These are phyloP conservation scores for Brachionus sp. DNA, from an alignment of 1,140 invertebrate genomes.

Conservation along the genomic window DNA sequence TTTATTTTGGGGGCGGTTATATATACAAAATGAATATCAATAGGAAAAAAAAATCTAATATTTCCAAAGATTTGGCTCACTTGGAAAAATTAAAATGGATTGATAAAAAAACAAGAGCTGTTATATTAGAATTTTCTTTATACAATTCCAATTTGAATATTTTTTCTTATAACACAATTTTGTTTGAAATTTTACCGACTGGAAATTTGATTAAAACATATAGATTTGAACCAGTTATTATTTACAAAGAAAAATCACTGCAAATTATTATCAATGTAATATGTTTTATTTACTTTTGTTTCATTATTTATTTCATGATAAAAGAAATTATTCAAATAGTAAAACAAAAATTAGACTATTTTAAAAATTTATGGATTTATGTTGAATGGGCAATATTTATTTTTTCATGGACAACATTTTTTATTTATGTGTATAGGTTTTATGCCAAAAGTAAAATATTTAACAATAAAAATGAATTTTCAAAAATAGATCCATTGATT, in stretches of 20 bases:
- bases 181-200: slow-evolving; percentile 62
- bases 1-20: slow-evolving; percentile 65
- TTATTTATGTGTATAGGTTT: not conserved
- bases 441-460: not conserved
- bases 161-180: slow-evolving; percentile 61
- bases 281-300: not conserved
- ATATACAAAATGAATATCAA: slow-evolving; percentile 55
- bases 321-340: slow-evolving; percentile 1
- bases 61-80: not conserved
- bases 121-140: not conserved
- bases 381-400: not conserved
- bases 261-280: not conserved
- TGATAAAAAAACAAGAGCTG: not conserved
- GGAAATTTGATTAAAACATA: slow-evolving; percentile 51
- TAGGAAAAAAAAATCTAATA: slow-evolving; percentile 49
- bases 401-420: slow-evolving; percentile 19
- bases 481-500: slow-evolving; percentile 61
- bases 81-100: not conserved
- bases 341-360: not conserved
- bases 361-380: slow-evolving; percentile 4
- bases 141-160: slow-evolving; percentile 54
- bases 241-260: not conserved
- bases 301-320: not conserved
- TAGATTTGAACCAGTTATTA: not conserved
- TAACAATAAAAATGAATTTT: slow-evolving; percentile 50